These are phyloP conservation scores for Apodemia mormo DNA, from an alignment of 2,888 invertebrate genomes.

Conservation along the genomic window DNA sequence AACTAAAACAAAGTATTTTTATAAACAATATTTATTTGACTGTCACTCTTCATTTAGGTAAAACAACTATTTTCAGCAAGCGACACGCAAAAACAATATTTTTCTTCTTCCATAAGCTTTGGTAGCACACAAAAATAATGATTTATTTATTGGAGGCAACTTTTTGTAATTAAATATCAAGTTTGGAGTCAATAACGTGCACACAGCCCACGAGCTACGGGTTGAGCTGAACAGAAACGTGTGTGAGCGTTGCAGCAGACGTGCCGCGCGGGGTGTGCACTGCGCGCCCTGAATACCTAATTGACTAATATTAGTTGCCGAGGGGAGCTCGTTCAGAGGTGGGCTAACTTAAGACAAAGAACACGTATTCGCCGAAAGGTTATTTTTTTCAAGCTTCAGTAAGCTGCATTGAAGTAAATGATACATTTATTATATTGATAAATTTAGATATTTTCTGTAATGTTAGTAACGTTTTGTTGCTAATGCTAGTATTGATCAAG, in stretches of 20 bases:
- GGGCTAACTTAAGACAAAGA: constrained; percentile 76
- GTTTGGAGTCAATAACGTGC: constrained; percentile 45
- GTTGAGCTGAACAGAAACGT: constrained; percentile 40
- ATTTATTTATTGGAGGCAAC: too few relatives aligned
- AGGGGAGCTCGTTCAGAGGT: constrained; percentile 73
- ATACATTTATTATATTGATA: too few relatives aligned
- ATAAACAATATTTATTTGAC: too few relatives aligned
- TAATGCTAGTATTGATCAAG: too few relatives aligned
- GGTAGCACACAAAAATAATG: too few relatives aligned
- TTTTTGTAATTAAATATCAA: constrained; percentile 23
- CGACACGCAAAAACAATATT: too few relatives aligned
- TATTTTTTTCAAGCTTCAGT: constrained; percentile 50
- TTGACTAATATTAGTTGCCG: constrained; percentile 78
- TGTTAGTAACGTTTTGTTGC: too few relatives aligned
- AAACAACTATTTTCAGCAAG: too few relatives aligned
- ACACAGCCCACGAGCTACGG: constrained; percentile 30
- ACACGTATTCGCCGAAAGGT: constrained; percentile 69
- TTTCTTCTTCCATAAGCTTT: too few relatives aligned
- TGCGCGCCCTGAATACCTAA: constrained; percentile 78
- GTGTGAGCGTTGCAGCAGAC: constrained; percentile 52
- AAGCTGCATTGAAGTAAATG: background rate
- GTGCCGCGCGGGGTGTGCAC: constrained; percentile 58
- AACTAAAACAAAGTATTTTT: too few relatives aligned
- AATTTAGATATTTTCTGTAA: too few relatives aligned
- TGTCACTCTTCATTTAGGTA: too few relatives aligned